A percentile compares a stretch with the other conserved stretches of the same genome.
phyloP scores from a whole-genome alignment of 2,888 invertebrate species.

The Teinopalpus imperialis region DNA sequence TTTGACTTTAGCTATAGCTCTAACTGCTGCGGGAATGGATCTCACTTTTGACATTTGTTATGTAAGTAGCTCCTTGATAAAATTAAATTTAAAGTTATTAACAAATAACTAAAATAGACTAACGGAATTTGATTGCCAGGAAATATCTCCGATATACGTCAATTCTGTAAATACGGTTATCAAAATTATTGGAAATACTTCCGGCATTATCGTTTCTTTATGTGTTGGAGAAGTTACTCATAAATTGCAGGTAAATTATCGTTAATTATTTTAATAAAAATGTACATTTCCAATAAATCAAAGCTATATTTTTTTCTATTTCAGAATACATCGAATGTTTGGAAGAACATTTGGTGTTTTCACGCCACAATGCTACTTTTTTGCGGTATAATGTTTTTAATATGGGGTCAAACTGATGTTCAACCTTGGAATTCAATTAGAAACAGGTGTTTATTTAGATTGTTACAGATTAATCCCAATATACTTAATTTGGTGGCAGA shows the following conservation, averaged over 20 bases:
- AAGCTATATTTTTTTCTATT: slow-evolving; percentile 12
- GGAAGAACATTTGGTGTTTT: slow-evolving; percentile 74
- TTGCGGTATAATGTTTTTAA: slow-evolving; percentile 59
- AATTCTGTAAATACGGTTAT: slow-evolving; percentile 88
- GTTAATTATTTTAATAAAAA: not conserved
- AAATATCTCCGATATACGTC: slow-evolving; percentile 87
- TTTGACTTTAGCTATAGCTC: slow-evolving; percentile 61
- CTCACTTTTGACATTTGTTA: slow-evolving; percentile 82
- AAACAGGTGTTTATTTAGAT: slow-evolving; percentile 28
- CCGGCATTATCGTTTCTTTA: slow-evolving; percentile 87
- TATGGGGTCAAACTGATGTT: slow-evolving; percentile 63
- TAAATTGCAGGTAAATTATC: slow-evolving; percentile 61
- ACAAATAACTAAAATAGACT: not conserved
- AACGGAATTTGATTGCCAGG: slow-evolving; percentile 70
- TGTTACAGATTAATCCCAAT: too few relatives aligned
- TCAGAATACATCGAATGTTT: slow-evolving; percentile 53
- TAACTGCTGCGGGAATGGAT: slow-evolving; percentile 84
- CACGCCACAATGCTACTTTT: slow-evolving; percentile 58
- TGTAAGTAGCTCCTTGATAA: slow-evolving; percentile 44
- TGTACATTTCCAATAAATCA: too few relatives aligned
- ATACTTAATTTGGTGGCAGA: too few relatives aligned
- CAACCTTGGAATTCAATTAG: slow-evolving; percentile 58
- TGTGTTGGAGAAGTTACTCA: slow-evolving; percentile 84
- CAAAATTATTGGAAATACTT: slow-evolving; percentile 86
- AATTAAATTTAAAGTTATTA: not conserved